Percentiles rank a stretch among this genome's conserved stretches.
phyloP scores from a whole-genome alignment of 2,888 invertebrate genomes.

The Clitarchus hookeri region DNA sequence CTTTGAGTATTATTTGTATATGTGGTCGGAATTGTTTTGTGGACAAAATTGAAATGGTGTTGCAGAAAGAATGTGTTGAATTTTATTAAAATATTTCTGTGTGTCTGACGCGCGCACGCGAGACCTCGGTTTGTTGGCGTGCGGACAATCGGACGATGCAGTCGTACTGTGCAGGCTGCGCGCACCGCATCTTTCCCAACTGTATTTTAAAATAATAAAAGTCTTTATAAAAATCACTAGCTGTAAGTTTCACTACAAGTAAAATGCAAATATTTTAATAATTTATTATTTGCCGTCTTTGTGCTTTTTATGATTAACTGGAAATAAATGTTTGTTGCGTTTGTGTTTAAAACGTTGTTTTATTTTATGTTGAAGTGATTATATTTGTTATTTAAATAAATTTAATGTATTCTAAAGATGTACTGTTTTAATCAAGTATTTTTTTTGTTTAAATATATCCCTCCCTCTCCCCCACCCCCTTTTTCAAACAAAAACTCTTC shows the following conservation, averaged over 20 bases:
- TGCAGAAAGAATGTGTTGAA: conserved; percentile 10
- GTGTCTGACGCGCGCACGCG: neutral
- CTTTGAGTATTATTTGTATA: neutral
- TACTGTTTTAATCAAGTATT: no score
- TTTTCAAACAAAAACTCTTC: no score
- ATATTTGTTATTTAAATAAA: neutral
- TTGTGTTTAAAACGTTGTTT: neutral
- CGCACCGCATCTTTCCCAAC: neutral
- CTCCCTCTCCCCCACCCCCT: no score
- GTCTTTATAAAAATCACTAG: neutral
- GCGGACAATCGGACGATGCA: neutral
- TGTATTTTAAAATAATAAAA: neutral
- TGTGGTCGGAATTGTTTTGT: neutral
- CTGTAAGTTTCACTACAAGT: neutral
- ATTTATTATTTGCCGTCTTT: neutral
- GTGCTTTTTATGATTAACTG: neutral
- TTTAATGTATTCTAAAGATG: neutral
- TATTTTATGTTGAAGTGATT: neutral
- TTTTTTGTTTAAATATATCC: no score
- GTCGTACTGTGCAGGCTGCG: neutral
- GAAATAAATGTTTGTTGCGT: conserved; percentile 14
- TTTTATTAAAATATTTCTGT: conserved; percentile 5
- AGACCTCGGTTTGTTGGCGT: neutral
- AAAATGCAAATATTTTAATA: neutral
- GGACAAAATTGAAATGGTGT: neutral